Base-by-base conservation (phyloP, 2,113 vertebrate species). In the Pachypanchax playfairii region DNA sequence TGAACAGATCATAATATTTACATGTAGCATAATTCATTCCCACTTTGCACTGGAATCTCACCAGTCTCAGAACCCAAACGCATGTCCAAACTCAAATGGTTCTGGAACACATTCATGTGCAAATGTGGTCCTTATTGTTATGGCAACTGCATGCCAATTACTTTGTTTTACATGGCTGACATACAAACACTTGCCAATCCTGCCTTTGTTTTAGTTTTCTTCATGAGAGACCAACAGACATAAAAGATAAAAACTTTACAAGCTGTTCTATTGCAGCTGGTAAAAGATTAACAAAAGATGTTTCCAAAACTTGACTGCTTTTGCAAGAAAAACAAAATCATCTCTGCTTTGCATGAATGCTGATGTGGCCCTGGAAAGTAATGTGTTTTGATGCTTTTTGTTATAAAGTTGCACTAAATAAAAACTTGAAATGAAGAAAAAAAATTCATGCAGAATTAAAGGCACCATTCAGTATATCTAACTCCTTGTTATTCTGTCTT, bases 401-500 rank as follows among this genome's bases (percentile, higher is more conserved):
- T 6, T 33, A 10, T 33, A 8, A 39, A 41, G 17, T 17, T n/a
- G n/a, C n/a, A n/a, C n/a, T 8, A 14, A 42, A 20, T 20, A 2
- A 10, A 42, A 20, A 56, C 38, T 28, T 3, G n/a, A 9, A 26
- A n/a, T 11, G 48, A 25, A 44, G 33, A 4, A 66, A 64, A 33
- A 26, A 4, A 10, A 44, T 25, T 50, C 59, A 51, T 28, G 35
- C 22, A 48, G 12, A 51, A 53, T 1, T 25, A 18, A 73, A 63
- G 25, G 5, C n/a, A 12, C 17, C 18, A 39, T 29, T 47, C 1
- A 26, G 28, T 1, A n/a, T 25, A 26, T 11, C 39, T 5, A 35
- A 50, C 49, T 12, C 13, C 38, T 15, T n/a, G n/a, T 47, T 69
- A 4, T 52, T 31, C 56, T 67, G 5, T 61, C 33, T 42, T 64